Evolutionary conservation across 1,140 invertebrate genomes (phyloP), one percentile per base, ranked within the genome.

Genomic region (Rhopalosiphum maidis): DNA sequence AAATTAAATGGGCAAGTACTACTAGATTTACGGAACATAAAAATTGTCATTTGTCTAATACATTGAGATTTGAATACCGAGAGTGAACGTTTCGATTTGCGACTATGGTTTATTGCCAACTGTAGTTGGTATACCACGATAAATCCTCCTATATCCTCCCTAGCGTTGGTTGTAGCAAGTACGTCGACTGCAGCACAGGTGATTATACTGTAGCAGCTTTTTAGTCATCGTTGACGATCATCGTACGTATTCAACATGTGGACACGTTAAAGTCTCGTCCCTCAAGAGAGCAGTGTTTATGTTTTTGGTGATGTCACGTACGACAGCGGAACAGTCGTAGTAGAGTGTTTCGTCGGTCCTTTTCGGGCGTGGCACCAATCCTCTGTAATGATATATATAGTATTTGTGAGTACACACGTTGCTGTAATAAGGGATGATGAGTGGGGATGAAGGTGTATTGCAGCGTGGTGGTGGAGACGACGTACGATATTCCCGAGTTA

Each of bases 221-320:
- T 89, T 89, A 89, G 25, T 43, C 9, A n/a, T 68, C 60, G 68
- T 48, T 43, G 68, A 30, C 41, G 43, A 22, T 51, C 23, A 83
- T 83, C 43, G 60, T n/a, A 43, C 9, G 35, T 55, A 85, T 93
- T 86, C 91, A 93, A 93, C 91, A 93, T 83, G 91, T 93, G 91
- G 91, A 86, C 82, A 25, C 48, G 77, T 86, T 92, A 43, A 82
- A 91, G 55, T 35, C 86, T 21, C 41, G 68, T 93, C 68, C n/a
- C 77, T 82, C 68, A 82, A 48, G 48, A 77, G 60, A 54, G 43
- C 35, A 6, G 35, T 93, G 48, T 86, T 93, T 55, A 86, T 37
- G 37, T 86, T 85, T 85, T 83, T n/a, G 43, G 2, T 11, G 35
- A 48, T 15, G 82, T 55, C 48, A 82, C 68, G 82, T 86, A 48